Evolutionary conservation across 2,797 vertebrate genomes (phyloP).

Genomic region (Limnodromus scolopaceus): DNA sequence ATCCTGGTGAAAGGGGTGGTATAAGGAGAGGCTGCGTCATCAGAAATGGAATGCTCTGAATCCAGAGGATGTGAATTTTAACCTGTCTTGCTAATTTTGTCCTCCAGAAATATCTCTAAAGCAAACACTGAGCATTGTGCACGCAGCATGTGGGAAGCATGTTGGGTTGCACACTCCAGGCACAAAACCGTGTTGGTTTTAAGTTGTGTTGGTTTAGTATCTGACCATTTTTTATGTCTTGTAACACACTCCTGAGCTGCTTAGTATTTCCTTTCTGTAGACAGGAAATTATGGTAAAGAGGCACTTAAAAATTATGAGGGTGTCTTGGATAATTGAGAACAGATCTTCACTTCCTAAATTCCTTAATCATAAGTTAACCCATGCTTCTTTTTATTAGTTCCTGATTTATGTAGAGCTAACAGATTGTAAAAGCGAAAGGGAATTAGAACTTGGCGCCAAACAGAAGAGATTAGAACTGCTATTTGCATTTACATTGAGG

Average conservation of each 20-base stretch:
- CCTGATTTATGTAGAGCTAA: neutral
- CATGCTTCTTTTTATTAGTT: neutral
- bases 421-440: neutral
- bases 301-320: neutral
- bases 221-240: neutral
- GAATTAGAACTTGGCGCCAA: neutral
- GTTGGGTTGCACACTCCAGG: neutral
- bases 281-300: neutral
- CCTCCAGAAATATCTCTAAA: neutral
- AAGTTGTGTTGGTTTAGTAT: neutral
- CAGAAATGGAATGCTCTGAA: neutral
- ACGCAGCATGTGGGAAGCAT: rapidly evolving
- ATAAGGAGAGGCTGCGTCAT: rapidly evolving
- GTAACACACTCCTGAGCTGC: neutral
- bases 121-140: neutral
- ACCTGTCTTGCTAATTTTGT: neutral
- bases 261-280: neutral
- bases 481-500: neutral
- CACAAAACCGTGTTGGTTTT: neutral
- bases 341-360: neutral
- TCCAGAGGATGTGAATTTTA: neutral
- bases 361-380: neutral
- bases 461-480: neutral
- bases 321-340: neutral
- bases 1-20: neutral